Evolutionary conservation across 2,888 invertebrate genomes (phyloP).

Genomic region (Melieria omissa): DNA sequence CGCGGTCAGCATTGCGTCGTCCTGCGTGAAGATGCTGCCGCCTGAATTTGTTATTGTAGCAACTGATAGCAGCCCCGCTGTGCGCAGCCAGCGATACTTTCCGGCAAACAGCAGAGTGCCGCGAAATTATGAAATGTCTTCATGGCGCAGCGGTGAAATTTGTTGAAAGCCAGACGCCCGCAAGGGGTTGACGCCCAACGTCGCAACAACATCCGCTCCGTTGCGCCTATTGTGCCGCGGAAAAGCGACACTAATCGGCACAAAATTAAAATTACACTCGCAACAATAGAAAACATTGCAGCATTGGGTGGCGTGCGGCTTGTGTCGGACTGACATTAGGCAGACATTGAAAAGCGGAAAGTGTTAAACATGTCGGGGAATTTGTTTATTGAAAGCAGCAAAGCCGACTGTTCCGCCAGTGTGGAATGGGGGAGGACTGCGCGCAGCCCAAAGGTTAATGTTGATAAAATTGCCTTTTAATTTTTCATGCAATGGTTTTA

Average conservation of each 20-base stretch:
- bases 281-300: not conserved
- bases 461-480: constrained; percentile 36
- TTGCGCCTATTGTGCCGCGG: constrained; percentile 11
- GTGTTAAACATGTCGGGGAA: constrained; percentile 61
- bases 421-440: not conserved
- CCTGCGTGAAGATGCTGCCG: not conserved
- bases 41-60: constrained; percentile 1
- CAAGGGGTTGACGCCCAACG: constrained; percentile 21
- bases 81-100: constrained; percentile 33
- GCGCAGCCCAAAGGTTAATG: not conserved
- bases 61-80: constrained; percentile 31
- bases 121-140: constrained; percentile 60
- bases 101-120: constrained; percentile 27
- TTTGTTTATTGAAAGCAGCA: constrained; percentile 55
- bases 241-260: constrained; percentile 60
- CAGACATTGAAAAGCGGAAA: constrained; percentile 49
- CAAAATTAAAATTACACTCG: constrained; percentile 58
- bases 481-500: constrained; percentile 34
- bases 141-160: constrained; percentile 49
- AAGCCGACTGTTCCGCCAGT: not conserved
- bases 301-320: constrained; percentile 31
- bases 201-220: constrained; percentile 19
- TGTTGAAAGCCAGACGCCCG: constrained; percentile 11
- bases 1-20: not conserved
- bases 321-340: not conserved